These are phyloP conservation scores for Sepioteuthis lessoniana DNA, from an alignment of 2,888 invertebrate species.

Conservation along the genomic window DNA sequence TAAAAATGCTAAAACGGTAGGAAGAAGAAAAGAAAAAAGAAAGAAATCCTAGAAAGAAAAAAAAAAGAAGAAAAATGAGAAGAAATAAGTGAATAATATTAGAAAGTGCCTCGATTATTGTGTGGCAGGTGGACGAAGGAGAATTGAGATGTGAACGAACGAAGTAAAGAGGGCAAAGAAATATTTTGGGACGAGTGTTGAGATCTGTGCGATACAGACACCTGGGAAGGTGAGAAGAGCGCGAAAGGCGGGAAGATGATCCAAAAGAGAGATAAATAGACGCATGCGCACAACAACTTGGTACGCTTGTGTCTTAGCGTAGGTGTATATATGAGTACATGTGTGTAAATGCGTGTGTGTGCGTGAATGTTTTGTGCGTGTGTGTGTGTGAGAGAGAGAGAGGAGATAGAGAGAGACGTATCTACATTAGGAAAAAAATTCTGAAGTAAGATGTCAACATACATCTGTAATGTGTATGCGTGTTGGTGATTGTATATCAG, in stretches of 20 bases:
- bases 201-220: slow-evolving; percentile 33
- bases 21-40: not conserved
- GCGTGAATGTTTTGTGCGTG: no score
- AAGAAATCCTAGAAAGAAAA: not conserved
- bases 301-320: not conserved
- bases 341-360: not conserved
- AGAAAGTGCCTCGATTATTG: slow-evolving; percentile 33
- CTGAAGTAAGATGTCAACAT: no score
- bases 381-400: no score
- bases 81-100: not conserved
- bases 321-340: not conserved
- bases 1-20: no score
- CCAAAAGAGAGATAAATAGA: slow-evolving; percentile 6
- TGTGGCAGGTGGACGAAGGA: not conserved
- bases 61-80: not conserved
- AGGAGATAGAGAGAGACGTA: no score
- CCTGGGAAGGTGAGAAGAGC: slow-evolving; percentile 10
- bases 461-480: no score
- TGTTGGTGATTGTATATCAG: no score
- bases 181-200: slow-evolving; percentile 23
- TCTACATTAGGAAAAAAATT: no score
- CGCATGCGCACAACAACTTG: not conserved
- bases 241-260: slow-evolving; percentile 18
- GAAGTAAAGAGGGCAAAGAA: slow-evolving; percentile 33
- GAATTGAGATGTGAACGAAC: not conserved